These are phyloP conservation scores for Hestina assimilis DNA, from an alignment of 1,140 invertebrate species.

Conservation along the genomic window DNA sequence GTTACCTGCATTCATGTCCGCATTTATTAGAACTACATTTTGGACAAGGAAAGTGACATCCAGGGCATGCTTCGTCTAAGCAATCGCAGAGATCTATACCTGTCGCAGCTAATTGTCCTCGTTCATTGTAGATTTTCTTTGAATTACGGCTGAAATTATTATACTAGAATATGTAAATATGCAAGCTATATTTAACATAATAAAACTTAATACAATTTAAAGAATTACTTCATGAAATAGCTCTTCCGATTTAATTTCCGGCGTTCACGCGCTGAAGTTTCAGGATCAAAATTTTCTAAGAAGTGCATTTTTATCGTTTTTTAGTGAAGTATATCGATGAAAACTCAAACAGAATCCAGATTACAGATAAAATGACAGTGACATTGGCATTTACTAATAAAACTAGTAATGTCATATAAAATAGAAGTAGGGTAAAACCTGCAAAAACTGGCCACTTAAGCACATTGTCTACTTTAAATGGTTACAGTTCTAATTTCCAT, in stretches of 20 bases:
- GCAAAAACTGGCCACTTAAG: too few relatives aligned
- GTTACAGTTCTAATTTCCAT: too few relatives aligned
- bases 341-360: too few relatives aligned
- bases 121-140: slow-evolving; percentile 65
- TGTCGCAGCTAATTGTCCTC: slow-evolving; percentile 68
- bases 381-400: too few relatives aligned
- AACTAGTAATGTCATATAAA: too few relatives aligned
- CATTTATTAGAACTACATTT: slow-evolving; percentile 82
- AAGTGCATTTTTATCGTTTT: slow-evolving; percentile 45
- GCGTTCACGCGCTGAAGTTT: slow-evolving; percentile 61
- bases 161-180: too few relatives aligned
- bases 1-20: slow-evolving; percentile 74
- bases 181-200: not conserved
- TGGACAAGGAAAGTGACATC: slow-evolving; percentile 89
- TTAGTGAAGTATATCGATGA: not conserved
- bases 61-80: slow-evolving; percentile 82
- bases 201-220: not conserved
- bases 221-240: slow-evolving; percentile 54
- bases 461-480: too few relatives aligned
- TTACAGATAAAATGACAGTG: too few relatives aligned
- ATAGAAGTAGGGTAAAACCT: too few relatives aligned
- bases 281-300: slow-evolving; percentile 64
- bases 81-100: slow-evolving; percentile 89
- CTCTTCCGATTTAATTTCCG: slow-evolving; percentile 66
- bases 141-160: slow-evolving; percentile 47